These are phyloP conservation scores for Eremobia ochroleuca DNA, from an alignment of 2,888 invertebrate genomes.

Conservation along the genomic window DNA sequence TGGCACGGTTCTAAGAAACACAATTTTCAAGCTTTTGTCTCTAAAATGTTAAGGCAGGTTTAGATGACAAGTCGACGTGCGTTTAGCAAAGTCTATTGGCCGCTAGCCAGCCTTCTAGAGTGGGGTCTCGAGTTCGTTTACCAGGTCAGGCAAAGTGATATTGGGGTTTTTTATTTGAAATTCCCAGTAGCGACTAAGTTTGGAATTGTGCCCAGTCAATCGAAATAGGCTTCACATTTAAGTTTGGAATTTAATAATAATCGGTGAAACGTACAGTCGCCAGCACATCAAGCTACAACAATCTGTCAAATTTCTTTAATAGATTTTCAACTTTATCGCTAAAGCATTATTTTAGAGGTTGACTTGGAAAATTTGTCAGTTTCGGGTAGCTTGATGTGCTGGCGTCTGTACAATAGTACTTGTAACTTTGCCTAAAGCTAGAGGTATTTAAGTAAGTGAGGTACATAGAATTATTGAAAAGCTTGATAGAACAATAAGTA, in stretches of 20 bases:
- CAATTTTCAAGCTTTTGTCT: conserved; percentile 51
- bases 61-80: conserved; percentile 51
- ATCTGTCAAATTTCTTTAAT: no score
- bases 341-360: no score
- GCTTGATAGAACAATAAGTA: not conserved
- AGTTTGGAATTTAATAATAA: not conserved
- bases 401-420: not conserved
- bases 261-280: not conserved
- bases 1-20: conserved; percentile 53
- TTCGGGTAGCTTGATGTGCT: no score
- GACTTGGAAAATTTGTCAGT: no score
- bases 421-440: not conserved
- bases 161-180: conserved; percentile 25
- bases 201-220: conserved; percentile 38
- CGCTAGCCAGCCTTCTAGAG: conserved; percentile 23
- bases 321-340: no score
- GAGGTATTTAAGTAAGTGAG: no score
- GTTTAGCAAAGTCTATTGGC: conserved; percentile 45
- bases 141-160: conserved; percentile 20
- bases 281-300: no score
- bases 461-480: not conserved
- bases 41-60: conserved; percentile 46
- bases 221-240: conserved; percentile 19
- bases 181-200: conserved; percentile 27
- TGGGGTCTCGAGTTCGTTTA: conserved; percentile 27